Conservation (phyloP, 1,140 invertebrate species). For the Platorchestia sp. region DNA sequence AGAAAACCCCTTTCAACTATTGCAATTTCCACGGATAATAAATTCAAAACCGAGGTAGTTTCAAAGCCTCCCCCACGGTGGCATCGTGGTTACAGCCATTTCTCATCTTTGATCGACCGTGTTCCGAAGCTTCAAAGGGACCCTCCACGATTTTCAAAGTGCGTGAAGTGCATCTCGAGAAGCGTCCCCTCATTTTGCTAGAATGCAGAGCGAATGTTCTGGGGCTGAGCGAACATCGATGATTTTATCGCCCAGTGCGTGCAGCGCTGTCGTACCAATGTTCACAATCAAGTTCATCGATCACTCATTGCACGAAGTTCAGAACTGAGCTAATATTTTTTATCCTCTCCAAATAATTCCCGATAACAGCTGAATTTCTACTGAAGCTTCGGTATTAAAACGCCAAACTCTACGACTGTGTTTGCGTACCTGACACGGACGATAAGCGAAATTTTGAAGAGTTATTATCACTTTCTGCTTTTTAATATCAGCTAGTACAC, state of each 20-base stretch:
- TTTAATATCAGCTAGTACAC: not conserved
- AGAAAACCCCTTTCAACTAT: not conserved
- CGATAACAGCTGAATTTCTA: not conserved
- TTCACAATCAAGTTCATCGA: not conserved
- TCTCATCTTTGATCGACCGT: constrained; percentile 6
- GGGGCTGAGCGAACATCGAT: not conserved
- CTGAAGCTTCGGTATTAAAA: not conserved
- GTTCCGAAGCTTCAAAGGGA: not conserved
- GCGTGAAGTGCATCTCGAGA: not conserved
- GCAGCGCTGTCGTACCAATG: not conserved
- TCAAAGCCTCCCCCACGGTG: not conserved
- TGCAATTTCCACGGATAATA: not conserved
- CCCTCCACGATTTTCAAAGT: not conserved
- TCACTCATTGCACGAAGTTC: not conserved
- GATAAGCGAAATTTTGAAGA: not conserved
- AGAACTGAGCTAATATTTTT: not conserved
- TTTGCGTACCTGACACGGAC: not conserved
- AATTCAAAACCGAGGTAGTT: not conserved
- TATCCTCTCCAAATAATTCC: not conserved
- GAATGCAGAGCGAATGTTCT: not conserved
- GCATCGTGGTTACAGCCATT: not conserved
- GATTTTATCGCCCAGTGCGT: not conserved
- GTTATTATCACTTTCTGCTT: not conserved
- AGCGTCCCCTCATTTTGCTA: not conserved
- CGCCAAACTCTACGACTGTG: not conserved